Evolutionary conservation across 1,140 invertebrate species (phyloP).

Genomic region (Zophobas atratus): DNA sequence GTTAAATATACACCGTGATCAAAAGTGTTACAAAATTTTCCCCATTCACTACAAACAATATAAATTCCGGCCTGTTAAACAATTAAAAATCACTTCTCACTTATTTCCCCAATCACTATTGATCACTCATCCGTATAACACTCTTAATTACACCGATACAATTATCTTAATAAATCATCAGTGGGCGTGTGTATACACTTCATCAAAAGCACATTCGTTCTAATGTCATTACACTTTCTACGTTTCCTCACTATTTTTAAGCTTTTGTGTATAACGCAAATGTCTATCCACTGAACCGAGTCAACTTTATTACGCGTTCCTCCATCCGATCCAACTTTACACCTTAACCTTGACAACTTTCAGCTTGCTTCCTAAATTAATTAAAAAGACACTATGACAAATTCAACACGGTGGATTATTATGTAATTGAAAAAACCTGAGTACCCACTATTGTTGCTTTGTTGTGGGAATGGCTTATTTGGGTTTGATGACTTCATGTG

Average conservation of each 20-base stretch:
- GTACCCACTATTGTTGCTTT: constrained; percentile 24
- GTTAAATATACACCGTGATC: constrained; percentile 46
- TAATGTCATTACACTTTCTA: neutral
- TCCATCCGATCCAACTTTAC: neutral
- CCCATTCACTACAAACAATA: constrained; percentile 22
- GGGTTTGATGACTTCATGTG: constrained; percentile 25
- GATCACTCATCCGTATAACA: neutral
- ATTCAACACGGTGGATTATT: neutral
- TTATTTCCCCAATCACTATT: neutral
- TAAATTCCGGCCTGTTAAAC: neutral
- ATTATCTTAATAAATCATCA: neutral
- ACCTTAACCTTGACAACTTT: constrained; percentile 14
- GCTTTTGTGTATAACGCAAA: neutral
- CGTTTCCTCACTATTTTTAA: neutral
- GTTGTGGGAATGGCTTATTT: constrained; percentile 22
- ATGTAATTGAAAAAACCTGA: constrained; percentile 1
- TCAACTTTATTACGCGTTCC: neutral
- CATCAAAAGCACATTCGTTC: neutral
- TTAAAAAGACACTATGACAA: constrained; percentile 18
- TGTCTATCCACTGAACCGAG: neutral
- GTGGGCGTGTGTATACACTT: no score
- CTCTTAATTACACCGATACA: neutral
- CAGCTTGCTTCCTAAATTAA: constrained; percentile 5
- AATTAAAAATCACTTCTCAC: neutral
- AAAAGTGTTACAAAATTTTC: constrained; percentile 40